Evolutionary conservation across 2,797 vertebrate genomes (phyloP), one percentile per base, ranked within the genome.

Genomic region (Scarus forsteni): DNA sequence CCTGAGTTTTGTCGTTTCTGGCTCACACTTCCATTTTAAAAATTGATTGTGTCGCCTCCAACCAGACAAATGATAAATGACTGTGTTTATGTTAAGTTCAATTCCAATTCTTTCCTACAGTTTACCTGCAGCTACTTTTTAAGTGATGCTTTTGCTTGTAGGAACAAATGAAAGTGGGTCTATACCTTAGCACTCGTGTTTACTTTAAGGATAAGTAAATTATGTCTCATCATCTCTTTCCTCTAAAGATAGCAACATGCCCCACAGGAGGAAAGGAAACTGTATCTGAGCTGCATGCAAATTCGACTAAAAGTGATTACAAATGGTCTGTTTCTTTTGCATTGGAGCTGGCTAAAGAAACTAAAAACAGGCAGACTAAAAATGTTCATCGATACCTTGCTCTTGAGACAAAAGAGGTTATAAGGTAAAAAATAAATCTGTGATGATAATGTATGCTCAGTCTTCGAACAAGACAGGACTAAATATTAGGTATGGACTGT

Each of bases 281-380:
- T 42, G 42, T 61, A 56, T 67, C 61, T 45, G 62, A 71, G 76
- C 68, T 70, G 78, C 48, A 76, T 71, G 49, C 57, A 76, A 66
- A 60, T 42, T 70, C 35, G 19, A 45, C 44, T 66, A 38, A 70
- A 77, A 78, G 52, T 66, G 60, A 61, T 44, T 64, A 54, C 70
- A 75, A 66, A 63, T 83, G 55, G 53, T 58, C 52, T n/a, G 38
- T 52, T 85, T 80, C 71, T 81, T 69, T 14, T 55, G 40, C 67
- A 68, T 70, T 55, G 27, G 50, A 60, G 59, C 71, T 57, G 69
- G 77, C 62, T 67, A 45, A 62, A 60, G 13, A 48, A 49, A 59
- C 34, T 56, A 60, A 42, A 60, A 79, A 76, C 83, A 27, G 80
- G 80, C 82, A 71, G 60, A 16, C 54, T 58, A 81, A 85, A 71